Conservation (phyloP, 1,140 invertebrate species). For the Phocides pigmalion region DNA sequence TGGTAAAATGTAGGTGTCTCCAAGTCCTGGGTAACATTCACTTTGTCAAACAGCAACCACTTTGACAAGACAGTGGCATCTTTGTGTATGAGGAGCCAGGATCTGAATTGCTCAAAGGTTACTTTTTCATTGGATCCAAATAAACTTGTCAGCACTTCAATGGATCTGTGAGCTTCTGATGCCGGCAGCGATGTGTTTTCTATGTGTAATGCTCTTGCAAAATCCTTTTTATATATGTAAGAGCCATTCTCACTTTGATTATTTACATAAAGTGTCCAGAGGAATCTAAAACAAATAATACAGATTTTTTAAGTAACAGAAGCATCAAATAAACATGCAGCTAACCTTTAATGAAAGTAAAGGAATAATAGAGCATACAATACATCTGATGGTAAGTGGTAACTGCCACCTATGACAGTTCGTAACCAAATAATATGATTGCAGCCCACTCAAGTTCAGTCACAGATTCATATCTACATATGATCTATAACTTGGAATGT, state of each 20-base stretch:
- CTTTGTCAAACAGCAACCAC: conserved; percentile 90
- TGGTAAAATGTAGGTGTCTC: conserved; percentile 96
- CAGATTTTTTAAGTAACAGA: too few relatives aligned
- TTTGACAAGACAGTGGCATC: conserved; percentile 91
- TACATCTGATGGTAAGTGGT: too few relatives aligned
- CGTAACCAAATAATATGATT: too few relatives aligned
- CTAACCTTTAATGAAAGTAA: too few relatives aligned
- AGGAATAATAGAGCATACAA: too few relatives aligned
- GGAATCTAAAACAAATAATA: conserved; percentile 85
- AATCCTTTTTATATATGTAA: conserved; percentile 90
- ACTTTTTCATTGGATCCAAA: conserved; percentile 85
- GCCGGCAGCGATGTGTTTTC: conserved; percentile 77
- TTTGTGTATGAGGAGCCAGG: conserved; percentile 89
- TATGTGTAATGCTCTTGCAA: conserved; percentile 87
- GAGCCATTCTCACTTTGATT: conserved; percentile 91
- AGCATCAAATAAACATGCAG: too few relatives aligned
- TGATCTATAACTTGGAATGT: too few relatives aligned
- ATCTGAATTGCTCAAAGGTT: conserved; percentile 89
- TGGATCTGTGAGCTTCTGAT: conserved; percentile 57
- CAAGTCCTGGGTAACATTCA: conserved; percentile 90
- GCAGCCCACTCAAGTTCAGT: too few relatives aligned
- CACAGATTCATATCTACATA: too few relatives aligned
- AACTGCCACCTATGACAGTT: too few relatives aligned
- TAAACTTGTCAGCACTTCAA: conserved; percentile 79
- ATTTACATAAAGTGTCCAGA: conserved; percentile 94